Evolutionary conservation across 2,888 invertebrate genomes (phyloP), one percentile per base, ranked within the genome.

Genomic region (Baronia brevicornis): DNA sequence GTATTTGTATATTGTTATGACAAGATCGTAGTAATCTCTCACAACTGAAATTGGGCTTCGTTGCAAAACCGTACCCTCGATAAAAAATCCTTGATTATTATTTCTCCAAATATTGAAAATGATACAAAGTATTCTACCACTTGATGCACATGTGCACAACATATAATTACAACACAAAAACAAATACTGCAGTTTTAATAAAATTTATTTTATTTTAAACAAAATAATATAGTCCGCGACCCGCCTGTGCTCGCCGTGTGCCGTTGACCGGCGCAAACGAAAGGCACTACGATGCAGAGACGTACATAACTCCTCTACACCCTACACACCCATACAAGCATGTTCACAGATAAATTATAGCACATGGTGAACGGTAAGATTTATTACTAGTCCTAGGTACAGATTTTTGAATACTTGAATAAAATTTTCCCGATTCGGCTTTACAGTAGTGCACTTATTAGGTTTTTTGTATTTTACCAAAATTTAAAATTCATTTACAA

Each of bases 131-230:
- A 19, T 14, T 13, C 13, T 13, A 14, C n/a, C n/a, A n/a, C n/a
- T n/a, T n/a, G 25, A 5, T 25, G 25, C 7, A 8, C 5, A 8
- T 6, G 8, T 9, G 2, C 9, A 3, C 27, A 10, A 18, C 12
- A 18, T 3, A 19, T 19, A 19, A 8, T 15, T 29, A 38, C n/a
- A n/a, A n/a, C n/a, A n/a, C n/a, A 35, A 29, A 29, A 18, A 31
- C 26, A 11, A 11, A 25, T 14, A 13, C 5, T 21, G 41, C 38
- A 39, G 43, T 48, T 52, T 73, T 72, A 60, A 74, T 75, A 78
- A 74, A 74, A 69, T 69, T 77, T 71, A 69, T 58, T 62, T 62
- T 60, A 64, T 74, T 75, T 71, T 75, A 75, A 78, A 75, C 75
- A 77, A 77, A 78, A 77, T 77, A 74, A 74, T 73, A 68, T 72